phyloP scores from a whole-genome alignment of 1,140 invertebrate species.

The Venturia canescens region DNA sequence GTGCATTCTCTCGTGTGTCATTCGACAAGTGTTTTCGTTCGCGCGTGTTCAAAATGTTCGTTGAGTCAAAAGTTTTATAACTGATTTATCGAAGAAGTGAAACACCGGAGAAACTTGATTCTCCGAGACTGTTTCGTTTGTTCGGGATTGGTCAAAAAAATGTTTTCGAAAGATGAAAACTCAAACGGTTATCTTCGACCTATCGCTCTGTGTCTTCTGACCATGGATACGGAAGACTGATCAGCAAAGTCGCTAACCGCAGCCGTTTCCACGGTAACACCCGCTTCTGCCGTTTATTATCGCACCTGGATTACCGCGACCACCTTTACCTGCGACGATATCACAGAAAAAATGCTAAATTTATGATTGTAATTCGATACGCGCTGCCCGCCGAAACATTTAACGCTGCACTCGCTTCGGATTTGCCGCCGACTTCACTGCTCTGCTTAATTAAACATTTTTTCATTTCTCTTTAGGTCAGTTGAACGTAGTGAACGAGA shows the following conservation, averaged over 20 bases:
- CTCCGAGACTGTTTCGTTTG: background rate
- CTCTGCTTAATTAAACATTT: too few species aligned
- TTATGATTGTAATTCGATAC: background rate
- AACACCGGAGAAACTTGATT: background rate
- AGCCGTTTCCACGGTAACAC: slow-evolving; percentile 41
- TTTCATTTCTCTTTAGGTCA: too few species aligned
- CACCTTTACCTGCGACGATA: background rate
- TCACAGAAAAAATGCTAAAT: slow-evolving; percentile 2
- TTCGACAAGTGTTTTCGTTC: too few species aligned
- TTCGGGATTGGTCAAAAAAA: background rate
- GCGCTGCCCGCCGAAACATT: too few species aligned
- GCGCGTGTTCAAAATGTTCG: too few species aligned
- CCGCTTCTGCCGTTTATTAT: slow-evolving; percentile 11
- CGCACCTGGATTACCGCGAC: slow-evolving; percentile 9
- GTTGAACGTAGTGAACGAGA: too few species aligned
- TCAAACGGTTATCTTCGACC: slow-evolving; percentile 11
- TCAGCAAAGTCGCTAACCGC: slow-evolving; percentile 35
- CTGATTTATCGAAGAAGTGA: background rate
- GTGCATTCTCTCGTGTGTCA: too few species aligned
- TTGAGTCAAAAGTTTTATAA: too few species aligned
- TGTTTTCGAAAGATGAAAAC: slow-evolving; percentile 12
- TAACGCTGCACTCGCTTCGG: too few species aligned
- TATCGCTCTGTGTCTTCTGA: slow-evolving; percentile 26
- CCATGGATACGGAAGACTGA: slow-evolving; percentile 43
- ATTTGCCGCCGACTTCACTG: too few species aligned